Evolutionary conservation across 2,797 vertebrate species (phyloP), one percentile per base, ranked within the genome.

Genomic region (Thripadectes ignobilis): DNA sequence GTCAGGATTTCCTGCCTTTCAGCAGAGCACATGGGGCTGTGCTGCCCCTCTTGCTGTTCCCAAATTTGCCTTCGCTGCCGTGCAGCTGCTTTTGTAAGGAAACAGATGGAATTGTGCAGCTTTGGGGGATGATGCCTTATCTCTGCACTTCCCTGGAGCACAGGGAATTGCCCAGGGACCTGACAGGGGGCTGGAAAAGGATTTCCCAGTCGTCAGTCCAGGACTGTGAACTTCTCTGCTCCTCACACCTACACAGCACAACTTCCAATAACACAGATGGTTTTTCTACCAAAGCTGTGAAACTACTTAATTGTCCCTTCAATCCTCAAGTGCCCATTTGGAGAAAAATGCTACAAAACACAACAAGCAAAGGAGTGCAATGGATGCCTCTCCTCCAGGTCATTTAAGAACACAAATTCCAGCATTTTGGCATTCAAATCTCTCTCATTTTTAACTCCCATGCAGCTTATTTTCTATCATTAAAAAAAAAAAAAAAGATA

Each of bases 1-100:
- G 69, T 12, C 95, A 94, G 95, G 95, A 92, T 95, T 95, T 95
- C 95, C 95, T 95, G 94, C 93, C 90, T 87, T 82, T 75, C 77
- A 82, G 88, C 69, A 51, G 72, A 68, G 69, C 41, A 14, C 72
- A 8, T 3, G 0, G 3, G 78, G 67, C 94, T 61, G 38, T 24
- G 3, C 73, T 88, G 92, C 75, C 74, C 78, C 68, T 77, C 45
- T 71, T 55, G 48, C 90, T 51, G 29, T 4, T 51, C 32, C 61
- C 39, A 43, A 4, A 59, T 67, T 36, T 23, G n/a, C 78, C 67
- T 51, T 73, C 12, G 27, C 29, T 2, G 0, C 1, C 0, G 41
- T 38, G 76, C 80, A 78, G 92, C 85, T 89, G 82, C 69, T 82
- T 46, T 48, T 21, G 41, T 36, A 54, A 79, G 83, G 80, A 71